These are phyloP conservation scores for Mamestra configurata DNA, from an alignment of 1,140 invertebrate genomes.

Conservation along the genomic window DNA sequence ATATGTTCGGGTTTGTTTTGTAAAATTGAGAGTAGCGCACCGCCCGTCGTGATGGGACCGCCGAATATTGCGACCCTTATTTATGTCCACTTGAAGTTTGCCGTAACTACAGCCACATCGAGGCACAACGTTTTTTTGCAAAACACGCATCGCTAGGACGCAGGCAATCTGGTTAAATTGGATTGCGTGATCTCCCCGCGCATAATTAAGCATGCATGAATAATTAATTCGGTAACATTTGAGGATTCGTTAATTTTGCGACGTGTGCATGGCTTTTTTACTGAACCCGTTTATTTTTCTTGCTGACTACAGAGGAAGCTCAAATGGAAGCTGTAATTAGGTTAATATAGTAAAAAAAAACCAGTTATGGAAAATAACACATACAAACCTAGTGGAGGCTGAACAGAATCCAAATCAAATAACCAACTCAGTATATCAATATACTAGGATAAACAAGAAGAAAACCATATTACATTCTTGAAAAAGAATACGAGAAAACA, in stretches of 20 bases:
- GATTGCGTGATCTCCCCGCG: conserved; percentile 52
- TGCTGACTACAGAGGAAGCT: too few relatives aligned
- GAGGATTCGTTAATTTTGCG: conserved; percentile 23
- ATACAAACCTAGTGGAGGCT: neutral
- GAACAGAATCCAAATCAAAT: neutral
- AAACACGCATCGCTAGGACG: conserved; percentile 64
- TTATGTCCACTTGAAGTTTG: conserved; percentile 86
- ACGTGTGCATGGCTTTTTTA: neutral
- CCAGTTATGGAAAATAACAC: too few relatives aligned
- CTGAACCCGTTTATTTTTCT: neutral
- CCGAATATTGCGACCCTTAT: conserved; percentile 85
- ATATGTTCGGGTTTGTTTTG: conserved; percentile 59
- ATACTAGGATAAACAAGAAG: neutral
- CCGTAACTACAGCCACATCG: conserved; percentile 72
- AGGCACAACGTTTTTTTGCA: conserved; percentile 69
- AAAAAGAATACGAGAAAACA: conserved; percentile 29
- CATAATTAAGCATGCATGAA: conserved; percentile 44
- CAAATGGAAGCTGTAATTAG: too few relatives aligned
- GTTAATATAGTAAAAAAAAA: too few relatives aligned
- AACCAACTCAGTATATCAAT: neutral
- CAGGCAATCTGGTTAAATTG: conserved; percentile 59
- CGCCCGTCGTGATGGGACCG: conserved; percentile 78
- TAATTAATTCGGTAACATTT: conserved; percentile 41
- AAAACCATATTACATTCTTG: conserved; percentile 20
- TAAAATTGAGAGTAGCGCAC: conserved; percentile 72